A percentile compares a stretch with the other conserved stretches of the same genome.
Evolutionary conservation across 2,113 vertebrate species (phyloP).

Genomic region (Aegypius monachus): DNA sequence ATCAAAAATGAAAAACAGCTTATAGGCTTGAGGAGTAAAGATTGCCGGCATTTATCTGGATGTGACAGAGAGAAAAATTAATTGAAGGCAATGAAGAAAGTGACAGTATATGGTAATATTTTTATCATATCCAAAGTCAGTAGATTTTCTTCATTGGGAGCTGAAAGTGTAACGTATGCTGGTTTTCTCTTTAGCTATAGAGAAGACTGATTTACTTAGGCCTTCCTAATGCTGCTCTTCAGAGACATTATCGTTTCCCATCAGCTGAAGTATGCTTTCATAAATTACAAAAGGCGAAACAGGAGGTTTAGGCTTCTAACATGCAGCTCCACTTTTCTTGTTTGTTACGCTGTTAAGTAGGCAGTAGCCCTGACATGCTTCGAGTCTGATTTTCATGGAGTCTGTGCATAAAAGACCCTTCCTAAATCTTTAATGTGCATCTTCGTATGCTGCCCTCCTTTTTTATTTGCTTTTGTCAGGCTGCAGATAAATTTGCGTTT

Average conservation of each 20-base stretch:
- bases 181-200: not conserved
- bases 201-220: not conserved
- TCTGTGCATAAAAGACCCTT: not conserved
- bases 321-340: not conserved
- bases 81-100: not conserved
- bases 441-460: not conserved
- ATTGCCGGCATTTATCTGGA: slow-evolving; percentile 48
- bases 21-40: not conserved
- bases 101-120: not conserved
- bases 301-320: not conserved
- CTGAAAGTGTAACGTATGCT: not conserved
- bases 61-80: slow-evolving; percentile 42
- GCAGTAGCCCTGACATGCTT: not conserved
- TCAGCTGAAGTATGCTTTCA: not conserved
- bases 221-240: not conserved
- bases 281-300: not conserved
- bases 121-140: not conserved
- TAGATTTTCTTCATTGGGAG: slow-evolving; percentile 13
- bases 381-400: not conserved
- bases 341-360: not conserved
- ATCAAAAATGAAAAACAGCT: slow-evolving; percentile 25
- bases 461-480: not conserved
- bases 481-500: not conserved
- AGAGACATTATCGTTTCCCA: not conserved
- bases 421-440: not conserved